Evolutionary conservation across 1,140 invertebrate genomes (phyloP).

Genomic region (Sweltsa coloradensis): DNA sequence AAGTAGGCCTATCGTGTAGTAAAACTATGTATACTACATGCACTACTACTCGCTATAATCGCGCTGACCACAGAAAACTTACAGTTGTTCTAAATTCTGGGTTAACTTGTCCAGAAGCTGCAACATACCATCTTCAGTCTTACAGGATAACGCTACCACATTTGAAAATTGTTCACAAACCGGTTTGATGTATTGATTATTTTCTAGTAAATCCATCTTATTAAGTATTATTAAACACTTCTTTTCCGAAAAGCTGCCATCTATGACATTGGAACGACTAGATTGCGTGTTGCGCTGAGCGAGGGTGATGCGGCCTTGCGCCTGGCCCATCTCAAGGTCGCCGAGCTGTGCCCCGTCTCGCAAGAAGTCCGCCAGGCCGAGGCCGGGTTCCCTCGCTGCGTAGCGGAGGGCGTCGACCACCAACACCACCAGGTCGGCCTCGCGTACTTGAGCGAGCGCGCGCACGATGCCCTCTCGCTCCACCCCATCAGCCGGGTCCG

Average conservation of each 20-base stretch:
- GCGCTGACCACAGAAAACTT: slow-evolving; percentile 27
- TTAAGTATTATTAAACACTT: slow-evolving; percentile 44
- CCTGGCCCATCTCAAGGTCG: slow-evolving; percentile 22
- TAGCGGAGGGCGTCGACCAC: slow-evolving; percentile 42
- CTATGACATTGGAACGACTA: not conserved
- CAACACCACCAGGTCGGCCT: slow-evolving; percentile 53
- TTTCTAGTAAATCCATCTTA: slow-evolving; percentile 45
- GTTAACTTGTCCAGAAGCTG: slow-evolving; percentile 41
- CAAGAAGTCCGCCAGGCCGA: too few species aligned
- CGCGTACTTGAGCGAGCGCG: slow-evolving; percentile 42
- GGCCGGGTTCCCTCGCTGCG: slow-evolving; percentile 8
- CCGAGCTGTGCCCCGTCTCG: not conserved
- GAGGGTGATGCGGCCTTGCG: slow-evolving; percentile 17
- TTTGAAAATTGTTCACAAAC: slow-evolving; percentile 18
- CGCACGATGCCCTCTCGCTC: slow-evolving; percentile 68
- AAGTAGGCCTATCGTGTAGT: too few species aligned
- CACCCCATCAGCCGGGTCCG: slow-evolving; percentile 45
- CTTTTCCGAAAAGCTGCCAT: slow-evolving; percentile 16
- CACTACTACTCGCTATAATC: too few species aligned
- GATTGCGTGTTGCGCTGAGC: not conserved
- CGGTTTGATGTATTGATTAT: slow-evolving; percentile 16
- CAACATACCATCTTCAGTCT: slow-evolving; percentile 40
- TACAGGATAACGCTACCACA: slow-evolving; percentile 45
- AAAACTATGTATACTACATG: too few species aligned
- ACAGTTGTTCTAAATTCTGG: slow-evolving; percentile 41